A percentile compares a stretch with the other conserved stretches of the same genome.
phyloP scores from a whole-genome alignment of 1,140 invertebrate species.

The Aphaenogaster rudis region DNA sequence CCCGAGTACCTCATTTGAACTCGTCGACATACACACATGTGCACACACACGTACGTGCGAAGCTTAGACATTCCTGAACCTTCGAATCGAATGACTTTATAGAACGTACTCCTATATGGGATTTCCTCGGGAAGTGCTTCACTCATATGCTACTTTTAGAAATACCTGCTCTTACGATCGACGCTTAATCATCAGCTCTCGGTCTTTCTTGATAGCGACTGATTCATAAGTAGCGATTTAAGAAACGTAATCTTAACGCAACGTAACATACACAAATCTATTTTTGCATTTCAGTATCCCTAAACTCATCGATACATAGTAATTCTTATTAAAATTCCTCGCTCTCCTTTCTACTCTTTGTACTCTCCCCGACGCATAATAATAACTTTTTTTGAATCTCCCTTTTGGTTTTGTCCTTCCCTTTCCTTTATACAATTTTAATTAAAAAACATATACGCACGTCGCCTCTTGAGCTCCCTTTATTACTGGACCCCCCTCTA shows the following conservation, averaged over 20 bases:
- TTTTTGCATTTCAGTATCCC: neutral
- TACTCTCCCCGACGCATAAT: neutral
- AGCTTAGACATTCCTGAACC: slow-evolving; percentile 43
- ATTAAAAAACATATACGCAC: slow-evolving; percentile 48
- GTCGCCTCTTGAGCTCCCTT: neutral
- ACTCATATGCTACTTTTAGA: neutral
- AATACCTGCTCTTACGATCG: neutral
- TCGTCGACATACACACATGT: slow-evolving; percentile 25
- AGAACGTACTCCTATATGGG: slow-evolving; percentile 34
- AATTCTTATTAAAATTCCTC: slow-evolving; percentile 48
- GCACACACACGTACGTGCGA: slow-evolving; percentile 33
- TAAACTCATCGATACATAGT: neutral
- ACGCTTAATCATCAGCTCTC: neutral
- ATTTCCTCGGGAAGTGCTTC: slow-evolving; percentile 1
- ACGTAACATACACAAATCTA: neutral
- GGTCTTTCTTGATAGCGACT: neutral
- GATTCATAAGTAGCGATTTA: neutral
- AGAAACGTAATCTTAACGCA: neutral
- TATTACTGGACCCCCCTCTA: neutral
- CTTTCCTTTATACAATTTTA: slow-evolving; percentile 47
- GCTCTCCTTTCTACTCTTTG: neutral
- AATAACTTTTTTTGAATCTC: slow-evolving; percentile 19
- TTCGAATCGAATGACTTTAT: slow-evolving; percentile 56
- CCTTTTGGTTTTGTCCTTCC: slow-evolving; percentile 20
- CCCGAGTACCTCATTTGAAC: slow-evolving; percentile 47